phyloP scores from a whole-genome alignment of 2,113 vertebrate species.

The Larimichthys crocea region DNA sequence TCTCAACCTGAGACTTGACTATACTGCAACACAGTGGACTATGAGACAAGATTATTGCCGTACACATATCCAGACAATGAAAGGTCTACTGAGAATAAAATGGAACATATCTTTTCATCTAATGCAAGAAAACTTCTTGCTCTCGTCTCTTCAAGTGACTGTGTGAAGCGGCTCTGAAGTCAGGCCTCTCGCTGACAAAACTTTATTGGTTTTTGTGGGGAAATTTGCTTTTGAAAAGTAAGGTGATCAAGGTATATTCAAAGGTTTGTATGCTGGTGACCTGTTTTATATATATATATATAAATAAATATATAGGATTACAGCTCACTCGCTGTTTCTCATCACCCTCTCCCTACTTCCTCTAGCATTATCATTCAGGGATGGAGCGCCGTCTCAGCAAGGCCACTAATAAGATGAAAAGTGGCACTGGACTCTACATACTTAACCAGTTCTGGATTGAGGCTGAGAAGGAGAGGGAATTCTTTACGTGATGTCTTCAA shows the following conservation, averaged over 20 bases:
- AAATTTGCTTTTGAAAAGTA: constrained; percentile 45
- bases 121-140: constrained; percentile 26
- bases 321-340: constrained; percentile 57
- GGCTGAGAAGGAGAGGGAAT: constrained; percentile 56
- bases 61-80: constrained; percentile 40
- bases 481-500: constrained; percentile 76
- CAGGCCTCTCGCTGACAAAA: constrained; percentile 28
- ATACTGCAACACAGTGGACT: not conserved
- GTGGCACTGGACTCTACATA: constrained; percentile 71
- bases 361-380: constrained; percentile 75
- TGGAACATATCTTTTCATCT: constrained; percentile 38
- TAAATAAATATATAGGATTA: constrained; percentile 43
- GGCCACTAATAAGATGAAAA: constrained; percentile 80
- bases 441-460: constrained; percentile 64
- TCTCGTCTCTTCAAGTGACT: not conserved
- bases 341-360: constrained; percentile 43
- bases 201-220: constrained; percentile 38
- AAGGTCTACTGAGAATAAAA: constrained; percentile 25
- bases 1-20: constrained; percentile 3
- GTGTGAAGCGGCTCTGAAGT: constrained; percentile 28
- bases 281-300: not conserved
- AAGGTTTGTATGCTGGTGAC: constrained; percentile 17
- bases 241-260: constrained; percentile 26
- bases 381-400: constrained; percentile 61
- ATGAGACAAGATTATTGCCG: constrained; percentile 28